Percentiles rank a stretch among this genome's conserved stretches.
Evolutionary conservation across 2,888 invertebrate genomes (phyloP).

Genomic region (Silvanus unidentatus): DNA sequence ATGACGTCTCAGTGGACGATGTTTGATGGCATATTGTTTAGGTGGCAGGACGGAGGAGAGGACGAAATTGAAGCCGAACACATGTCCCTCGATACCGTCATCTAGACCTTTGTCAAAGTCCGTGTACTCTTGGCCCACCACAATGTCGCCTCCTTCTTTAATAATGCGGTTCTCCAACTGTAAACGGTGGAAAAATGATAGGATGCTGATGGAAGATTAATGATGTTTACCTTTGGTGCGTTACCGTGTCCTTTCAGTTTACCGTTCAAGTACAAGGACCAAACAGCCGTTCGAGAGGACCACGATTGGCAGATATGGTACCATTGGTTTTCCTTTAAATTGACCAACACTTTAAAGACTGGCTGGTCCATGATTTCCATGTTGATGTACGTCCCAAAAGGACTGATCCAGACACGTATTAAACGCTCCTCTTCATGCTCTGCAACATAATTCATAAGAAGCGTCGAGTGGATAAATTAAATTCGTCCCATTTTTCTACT

Average conservation of each 20-base stretch:
- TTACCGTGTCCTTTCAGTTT: conserved; percentile 46
- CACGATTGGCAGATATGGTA: conserved; percentile 63
- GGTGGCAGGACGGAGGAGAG: conserved; percentile 48
- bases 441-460: conserved; percentile 36
- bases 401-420: conserved; percentile 57
- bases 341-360: conserved; percentile 48
- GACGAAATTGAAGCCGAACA: conserved; percentile 62
- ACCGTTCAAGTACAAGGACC: conserved; percentile 59
- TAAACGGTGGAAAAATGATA: conserved; percentile 3
- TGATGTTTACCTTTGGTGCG: conserved; percentile 35
- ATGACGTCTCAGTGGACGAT: not conserved
- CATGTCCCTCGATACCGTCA: conserved; percentile 63
- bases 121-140: conserved; percentile 66
- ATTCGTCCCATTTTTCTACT: not conserved
- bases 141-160: conserved; percentile 58
- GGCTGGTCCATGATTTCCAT: conserved; percentile 52
- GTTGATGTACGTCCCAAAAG: conserved; percentile 52
- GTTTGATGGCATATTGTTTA: conserved; percentile 3
- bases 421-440: conserved; percentile 51
- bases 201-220: too few relatives aligned
- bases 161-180: conserved; percentile 54
- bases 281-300: conserved; percentile 55
- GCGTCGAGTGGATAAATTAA: conserved; percentile 9
- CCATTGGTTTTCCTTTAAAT: conserved; percentile 51
- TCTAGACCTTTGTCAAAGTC: conserved; percentile 58